Percentiles rank a stretch among this genome's conserved stretches.
These are phyloP conservation scores for Zonotrichia albicollis DNA, from an alignment of 2,797 vertebrate genomes.

Conservation along the genomic window DNA sequence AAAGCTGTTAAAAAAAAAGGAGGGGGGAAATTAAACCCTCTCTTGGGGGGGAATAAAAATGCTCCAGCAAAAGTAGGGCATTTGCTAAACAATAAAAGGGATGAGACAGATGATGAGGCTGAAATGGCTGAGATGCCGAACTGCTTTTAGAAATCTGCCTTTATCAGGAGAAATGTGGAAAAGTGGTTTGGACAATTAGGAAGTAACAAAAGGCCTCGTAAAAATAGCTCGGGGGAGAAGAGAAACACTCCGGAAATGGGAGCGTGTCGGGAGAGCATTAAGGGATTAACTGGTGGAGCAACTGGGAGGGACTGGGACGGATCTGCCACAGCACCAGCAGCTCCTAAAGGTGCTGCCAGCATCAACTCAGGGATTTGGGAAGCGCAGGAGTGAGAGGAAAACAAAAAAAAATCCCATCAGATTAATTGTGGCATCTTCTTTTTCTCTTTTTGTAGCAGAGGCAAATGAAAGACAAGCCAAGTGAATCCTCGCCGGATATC, in stretches of 20 bases:
- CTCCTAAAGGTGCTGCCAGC: not conserved
- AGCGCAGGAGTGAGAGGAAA: rapidly evolving
- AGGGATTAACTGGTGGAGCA: not conserved
- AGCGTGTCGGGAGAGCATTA: not conserved
- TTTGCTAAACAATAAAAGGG: slow-evolving; percentile 45
- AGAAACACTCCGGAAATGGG: not conserved
- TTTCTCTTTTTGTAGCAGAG: not conserved
- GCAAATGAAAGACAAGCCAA: not conserved
- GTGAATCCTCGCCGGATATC: not conserved
- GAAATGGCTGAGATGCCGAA: slow-evolving; percentile 33
- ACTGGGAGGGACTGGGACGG: not conserved
- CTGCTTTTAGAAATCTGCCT: slow-evolving; percentile 27
- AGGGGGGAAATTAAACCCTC: not conserved
- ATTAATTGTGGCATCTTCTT: not conserved
- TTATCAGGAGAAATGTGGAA: slow-evolving; percentile 26
- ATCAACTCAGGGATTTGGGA: rapidly evolving
- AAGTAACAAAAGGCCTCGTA: slow-evolving; percentile 31
- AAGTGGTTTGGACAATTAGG: slow-evolving; percentile 60
- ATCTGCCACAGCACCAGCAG: not conserved
- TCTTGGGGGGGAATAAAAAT: not conserved
- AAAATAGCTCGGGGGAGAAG: not conserved
- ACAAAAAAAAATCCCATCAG: not conserved
- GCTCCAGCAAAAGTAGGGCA: slow-evolving; percentile 36
- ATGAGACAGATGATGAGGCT: slow-evolving; percentile 39
- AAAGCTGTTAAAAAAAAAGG: not conserved